Evolutionary conservation across 37 sponge, comb jelly and placozoan genomes (phyloP), one percentile per base, ranked within the genome.

Genomic region (Aplysina aerophoba): DNA sequence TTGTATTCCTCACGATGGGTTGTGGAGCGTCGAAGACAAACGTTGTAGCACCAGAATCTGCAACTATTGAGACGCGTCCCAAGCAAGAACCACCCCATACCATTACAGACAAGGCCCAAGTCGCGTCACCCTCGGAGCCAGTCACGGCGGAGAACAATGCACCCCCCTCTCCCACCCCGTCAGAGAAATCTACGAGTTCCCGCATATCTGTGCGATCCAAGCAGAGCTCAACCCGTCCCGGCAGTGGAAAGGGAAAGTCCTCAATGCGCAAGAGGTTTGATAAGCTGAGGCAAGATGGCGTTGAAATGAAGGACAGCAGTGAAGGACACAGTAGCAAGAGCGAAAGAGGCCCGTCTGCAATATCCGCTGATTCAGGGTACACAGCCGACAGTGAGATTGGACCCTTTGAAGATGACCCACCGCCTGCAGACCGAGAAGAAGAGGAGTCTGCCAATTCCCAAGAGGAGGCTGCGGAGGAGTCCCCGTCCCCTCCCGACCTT

Each of bases 11-110:
- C 27, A 12, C 55, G 1, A 84, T 84, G 84, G 84, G 84, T 66
- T 84, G 84, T 41, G 84, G 84, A 33, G 35, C 73, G 36, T 84
- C 84, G 3, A 66, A 35, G 39, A 25, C 63, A 33, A 69, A 75
- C 37, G 78, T 75, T 2, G 78, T 75, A 25, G 78, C 78, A n/a
- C 78, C 78, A 6, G 38, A 75, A 40, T 53, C 84, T 24, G 38
- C 30, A 34, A 84, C 84, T 31, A 69, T 84, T 28, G 58, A 63
- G 6, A 53, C 36, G 72, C 79, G 78, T 2, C 78, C 78, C 35
- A 24, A 36, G 24, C 50, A n/a, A 13, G 15, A 1, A 40, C 6
- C 1, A 53, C 28, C 66, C 5, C 24, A 2, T 33, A 22, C 66
- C 1, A 5, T 5, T 11, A 80, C 56, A 16, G 15, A 63, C 37